These are phyloP conservation scores for Ophioninae sp. DNA, from an alignment of 2,888 invertebrate species.

Conservation along the genomic window DNA sequence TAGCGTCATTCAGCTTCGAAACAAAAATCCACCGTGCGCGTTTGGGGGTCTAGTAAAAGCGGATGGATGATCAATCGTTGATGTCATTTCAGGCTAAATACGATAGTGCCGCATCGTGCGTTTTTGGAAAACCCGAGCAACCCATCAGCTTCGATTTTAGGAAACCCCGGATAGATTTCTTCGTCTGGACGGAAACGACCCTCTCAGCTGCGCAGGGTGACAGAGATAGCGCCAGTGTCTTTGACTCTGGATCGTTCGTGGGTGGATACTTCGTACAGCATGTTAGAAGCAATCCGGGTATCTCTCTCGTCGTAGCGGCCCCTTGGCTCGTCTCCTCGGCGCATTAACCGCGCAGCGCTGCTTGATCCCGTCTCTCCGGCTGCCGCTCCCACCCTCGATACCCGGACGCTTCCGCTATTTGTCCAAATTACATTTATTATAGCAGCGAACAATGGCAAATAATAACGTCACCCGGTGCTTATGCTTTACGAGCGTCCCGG, in stretches of 20 bases:
- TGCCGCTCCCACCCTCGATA: slow-evolving; percentile 1
- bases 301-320: slow-evolving; percentile 39
- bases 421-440: slow-evolving; percentile 69
- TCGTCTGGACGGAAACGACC: slow-evolving; percentile 29
- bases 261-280: slow-evolving; percentile 24
- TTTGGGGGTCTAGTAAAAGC: not conserved
- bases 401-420: slow-evolving; percentile 65
- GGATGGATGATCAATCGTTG: not conserved
- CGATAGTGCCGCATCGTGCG: slow-evolving; percentile 27
- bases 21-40: slow-evolving; percentile 11
- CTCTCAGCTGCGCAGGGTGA: slow-evolving; percentile 7
- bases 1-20: slow-evolving; percentile 13
- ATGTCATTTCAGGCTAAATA: slow-evolving; percentile 29
- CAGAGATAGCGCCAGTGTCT: slow-evolving; percentile 32
- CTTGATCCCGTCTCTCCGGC: slow-evolving; percentile 12
- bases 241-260: slow-evolving; percentile 9
- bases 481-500: slow-evolving; percentile 72
- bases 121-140: slow-evolving; percentile 51
- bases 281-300: slow-evolving; percentile 32
- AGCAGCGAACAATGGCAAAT: slow-evolving; percentile 64
- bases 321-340: slow-evolving; percentile 30
- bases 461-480: slow-evolving; percentile 58
- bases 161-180: slow-evolving; percentile 38
- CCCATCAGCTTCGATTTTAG: slow-evolving; percentile 21
- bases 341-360: slow-evolving; percentile 21